A percentile compares a stretch with the other conserved stretches of the same genome.
Evolutionary conservation across 2,113 vertebrate genomes (phyloP).

Genomic region (Elephas maximus): DNA sequence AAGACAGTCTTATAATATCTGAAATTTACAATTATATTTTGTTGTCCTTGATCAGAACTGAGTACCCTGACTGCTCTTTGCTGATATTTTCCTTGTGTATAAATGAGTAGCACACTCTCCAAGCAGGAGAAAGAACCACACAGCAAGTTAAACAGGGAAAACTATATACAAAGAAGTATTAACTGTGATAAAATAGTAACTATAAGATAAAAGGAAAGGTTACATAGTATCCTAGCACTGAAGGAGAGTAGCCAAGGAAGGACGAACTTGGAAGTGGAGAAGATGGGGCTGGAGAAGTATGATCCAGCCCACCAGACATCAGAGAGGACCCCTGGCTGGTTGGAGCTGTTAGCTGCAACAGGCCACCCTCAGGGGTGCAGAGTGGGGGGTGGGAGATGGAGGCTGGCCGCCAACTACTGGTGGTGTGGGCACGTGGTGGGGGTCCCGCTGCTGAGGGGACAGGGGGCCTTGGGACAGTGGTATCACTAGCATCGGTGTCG

Average conservation of each 20-base stretch:
- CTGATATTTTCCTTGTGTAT: not conserved
- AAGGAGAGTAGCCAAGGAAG: not conserved
- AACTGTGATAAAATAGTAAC: not conserved
- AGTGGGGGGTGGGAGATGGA: not conserved
- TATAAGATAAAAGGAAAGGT: not conserved
- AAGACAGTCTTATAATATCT: not conserved
- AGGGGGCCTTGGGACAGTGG: too few species aligned
- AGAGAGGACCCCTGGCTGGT: too few species aligned
- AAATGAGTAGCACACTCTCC: not conserved
- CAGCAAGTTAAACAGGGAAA: not conserved
- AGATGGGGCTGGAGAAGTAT: not conserved
- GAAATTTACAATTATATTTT: not conserved
- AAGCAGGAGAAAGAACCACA: not conserved
- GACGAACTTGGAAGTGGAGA: not conserved
- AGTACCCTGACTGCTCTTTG: not conserved
- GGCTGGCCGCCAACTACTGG: too few species aligned
- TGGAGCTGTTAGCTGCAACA: not conserved
- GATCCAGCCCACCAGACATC: not conserved
- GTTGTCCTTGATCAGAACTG: not conserved
- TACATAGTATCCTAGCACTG: not conserved
- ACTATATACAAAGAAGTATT: not conserved
- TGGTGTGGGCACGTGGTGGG: not conserved
- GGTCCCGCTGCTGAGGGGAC: not conserved
- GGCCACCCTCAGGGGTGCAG: not conserved
- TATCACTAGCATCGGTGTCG: too few species aligned